Evolutionary conservation across 2,797 vertebrate species (phyloP).

Genomic region (Mareca penelope): DNA sequence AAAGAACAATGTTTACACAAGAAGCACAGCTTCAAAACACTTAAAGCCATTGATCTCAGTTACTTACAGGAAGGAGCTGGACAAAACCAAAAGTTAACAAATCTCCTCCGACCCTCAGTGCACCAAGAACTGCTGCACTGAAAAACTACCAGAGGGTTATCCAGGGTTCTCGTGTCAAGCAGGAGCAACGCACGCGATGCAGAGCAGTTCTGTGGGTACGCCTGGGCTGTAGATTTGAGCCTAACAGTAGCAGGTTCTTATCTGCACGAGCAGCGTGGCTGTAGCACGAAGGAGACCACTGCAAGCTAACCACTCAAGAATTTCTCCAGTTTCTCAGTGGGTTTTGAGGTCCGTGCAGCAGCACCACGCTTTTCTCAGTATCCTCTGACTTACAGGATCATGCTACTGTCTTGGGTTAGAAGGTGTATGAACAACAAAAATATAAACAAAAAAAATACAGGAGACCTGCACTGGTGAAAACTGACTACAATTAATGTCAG

Average conservation of each 20-base stretch:
- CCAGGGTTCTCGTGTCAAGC: fast-evolving
- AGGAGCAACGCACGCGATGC: fast-evolving
- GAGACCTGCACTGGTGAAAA: background rate
- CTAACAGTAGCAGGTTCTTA: background rate
- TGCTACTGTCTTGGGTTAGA: background rate
- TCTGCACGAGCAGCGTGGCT: background rate
- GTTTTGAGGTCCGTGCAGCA: background rate
- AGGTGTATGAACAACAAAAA: background rate
- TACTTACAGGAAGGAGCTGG: background rate
- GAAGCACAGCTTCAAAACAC: background rate
- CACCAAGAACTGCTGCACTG: background rate
- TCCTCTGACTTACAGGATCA: background rate
- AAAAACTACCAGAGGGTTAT: fast-evolving
- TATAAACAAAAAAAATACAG: fast-evolving
- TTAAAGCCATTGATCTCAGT: background rate
- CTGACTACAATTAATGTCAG: background rate
- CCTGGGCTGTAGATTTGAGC: background rate
- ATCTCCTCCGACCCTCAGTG: background rate
- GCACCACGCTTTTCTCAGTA: background rate
- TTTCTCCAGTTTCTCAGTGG: background rate
- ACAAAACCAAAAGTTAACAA: background rate
- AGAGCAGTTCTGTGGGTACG: fast-evolving
- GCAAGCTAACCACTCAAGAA: background rate
- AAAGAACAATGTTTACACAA: background rate
- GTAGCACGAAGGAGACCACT: fast-evolving